These are phyloP conservation scores for Cydia splendana DNA, from an alignment of 1,140 invertebrate genomes.

Conservation along the genomic window DNA sequence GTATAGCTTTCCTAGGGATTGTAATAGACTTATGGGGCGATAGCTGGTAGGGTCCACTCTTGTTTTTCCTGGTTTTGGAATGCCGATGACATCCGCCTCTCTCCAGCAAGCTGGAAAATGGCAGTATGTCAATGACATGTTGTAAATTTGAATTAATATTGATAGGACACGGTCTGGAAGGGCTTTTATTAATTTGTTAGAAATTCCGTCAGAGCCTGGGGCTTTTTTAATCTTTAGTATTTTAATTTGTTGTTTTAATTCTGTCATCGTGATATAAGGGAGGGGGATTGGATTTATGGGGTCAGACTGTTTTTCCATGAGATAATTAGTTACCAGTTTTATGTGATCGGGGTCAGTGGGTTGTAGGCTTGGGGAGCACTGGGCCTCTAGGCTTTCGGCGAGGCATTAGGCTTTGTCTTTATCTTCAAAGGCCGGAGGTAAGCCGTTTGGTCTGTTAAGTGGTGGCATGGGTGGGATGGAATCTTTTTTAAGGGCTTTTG, in stretches of 20 bases:
- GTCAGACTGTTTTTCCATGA: not conserved
- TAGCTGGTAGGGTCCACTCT: no score
- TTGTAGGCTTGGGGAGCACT: not conserved
- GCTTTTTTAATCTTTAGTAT: not conserved
- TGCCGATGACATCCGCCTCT: not conserved
- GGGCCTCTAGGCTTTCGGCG: not conserved
- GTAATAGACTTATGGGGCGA: no score
- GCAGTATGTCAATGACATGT: not conserved
- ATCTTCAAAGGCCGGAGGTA: not conserved
- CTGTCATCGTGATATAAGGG: not conserved
- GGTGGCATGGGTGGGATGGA: no score
- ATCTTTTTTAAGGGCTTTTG: no score
- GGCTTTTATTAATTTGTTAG: not conserved
- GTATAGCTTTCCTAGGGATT: no score
- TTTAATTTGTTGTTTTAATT: no score
- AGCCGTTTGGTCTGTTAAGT: no score
- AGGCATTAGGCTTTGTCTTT: not conserved
- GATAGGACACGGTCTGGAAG: not conserved
- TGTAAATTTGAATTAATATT: not conserved
- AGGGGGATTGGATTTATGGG: not conserved
- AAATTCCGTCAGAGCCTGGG: not conserved
- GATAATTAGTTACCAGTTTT: not conserved
- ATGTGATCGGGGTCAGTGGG: not conserved
- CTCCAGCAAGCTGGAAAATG: not conserved
- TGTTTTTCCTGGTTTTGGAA: not conserved